Percentiles rank a stretch among this genome's conserved stretches.
Evolutionary conservation across 2,113 vertebrate species (phyloP).

Genomic region (Microcebus griseorufus): DNA sequence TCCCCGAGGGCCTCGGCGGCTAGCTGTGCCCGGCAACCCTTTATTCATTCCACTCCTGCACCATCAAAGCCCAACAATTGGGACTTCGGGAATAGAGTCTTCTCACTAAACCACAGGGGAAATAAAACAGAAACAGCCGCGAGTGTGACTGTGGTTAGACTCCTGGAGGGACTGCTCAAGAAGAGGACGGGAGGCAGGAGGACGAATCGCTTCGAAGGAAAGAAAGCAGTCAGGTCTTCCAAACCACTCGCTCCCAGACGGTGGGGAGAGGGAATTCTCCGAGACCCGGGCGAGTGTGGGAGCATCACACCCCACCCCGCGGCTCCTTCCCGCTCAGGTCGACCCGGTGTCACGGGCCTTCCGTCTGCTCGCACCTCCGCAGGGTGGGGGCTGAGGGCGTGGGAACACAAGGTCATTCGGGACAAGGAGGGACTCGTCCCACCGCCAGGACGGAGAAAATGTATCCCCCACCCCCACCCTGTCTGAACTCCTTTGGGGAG

Average conservation of each 20-base stretch:
- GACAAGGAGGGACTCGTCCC: background rate
- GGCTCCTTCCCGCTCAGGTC: background rate
- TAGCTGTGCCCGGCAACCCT: background rate
- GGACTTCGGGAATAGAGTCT: background rate
- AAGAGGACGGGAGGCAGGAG: background rate
- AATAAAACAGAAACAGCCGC: background rate
- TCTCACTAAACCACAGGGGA: background rate
- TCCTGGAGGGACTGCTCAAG: background rate
- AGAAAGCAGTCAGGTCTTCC: background rate
- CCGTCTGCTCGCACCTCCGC: background rate
- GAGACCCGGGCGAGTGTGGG: background rate
- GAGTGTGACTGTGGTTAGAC: conserved; percentile 44
- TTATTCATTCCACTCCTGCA: background rate
- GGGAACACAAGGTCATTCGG: background rate
- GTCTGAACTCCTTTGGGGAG: background rate
- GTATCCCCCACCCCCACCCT: background rate
- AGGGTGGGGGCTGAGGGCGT: too few species aligned
- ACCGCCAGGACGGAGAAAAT: background rate
- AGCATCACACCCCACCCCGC: background rate
- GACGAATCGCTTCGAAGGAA: background rate
- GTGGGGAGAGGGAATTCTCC: background rate
- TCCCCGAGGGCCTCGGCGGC: background rate
- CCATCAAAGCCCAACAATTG: background rate
- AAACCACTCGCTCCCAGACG: background rate
- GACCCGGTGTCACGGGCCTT: background rate